Evolutionary conservation across 2,113 vertebrate genomes (phyloP).

Genomic region (Nicator chloris): DNA sequence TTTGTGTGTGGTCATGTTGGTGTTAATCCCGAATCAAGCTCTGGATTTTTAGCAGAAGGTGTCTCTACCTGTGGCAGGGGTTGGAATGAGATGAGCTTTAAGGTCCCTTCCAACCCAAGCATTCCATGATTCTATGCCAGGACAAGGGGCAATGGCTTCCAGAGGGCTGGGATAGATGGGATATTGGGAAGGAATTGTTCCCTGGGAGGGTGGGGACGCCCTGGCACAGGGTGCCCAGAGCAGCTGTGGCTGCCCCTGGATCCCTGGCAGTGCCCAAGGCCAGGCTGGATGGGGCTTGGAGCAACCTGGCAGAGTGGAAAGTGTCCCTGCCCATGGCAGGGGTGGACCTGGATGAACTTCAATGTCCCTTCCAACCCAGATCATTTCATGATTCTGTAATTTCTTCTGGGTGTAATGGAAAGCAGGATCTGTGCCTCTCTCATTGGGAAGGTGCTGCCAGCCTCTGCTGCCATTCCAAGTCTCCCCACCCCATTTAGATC

Average conservation of each 20-base stretch:
- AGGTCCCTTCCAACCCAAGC: not conserved
- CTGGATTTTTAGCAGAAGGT: not conserved
- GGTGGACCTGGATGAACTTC: rapidly evolving
- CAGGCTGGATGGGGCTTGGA: not conserved
- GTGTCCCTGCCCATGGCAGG: not conserved
- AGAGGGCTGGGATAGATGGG: rapidly evolving
- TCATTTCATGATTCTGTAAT: not conserved
- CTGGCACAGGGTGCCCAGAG: not conserved
- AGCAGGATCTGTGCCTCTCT: not conserved
- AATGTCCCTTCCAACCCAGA: not conserved
- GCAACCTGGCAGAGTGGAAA: rapidly evolving
- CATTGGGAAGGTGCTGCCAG: not conserved
- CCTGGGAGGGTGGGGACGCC: not conserved
- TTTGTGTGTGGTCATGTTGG: not conserved
- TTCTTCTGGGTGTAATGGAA: not conserved
- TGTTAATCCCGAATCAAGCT: rapidly evolving
- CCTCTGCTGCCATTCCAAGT: rapidly evolving
- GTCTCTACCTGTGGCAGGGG: not conserved
- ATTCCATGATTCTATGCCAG: not conserved
- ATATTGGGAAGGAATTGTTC: not conserved
- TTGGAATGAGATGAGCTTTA: not conserved
- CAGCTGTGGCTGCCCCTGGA: not conserved
- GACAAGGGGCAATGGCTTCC: not conserved
- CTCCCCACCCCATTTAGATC: not conserved
- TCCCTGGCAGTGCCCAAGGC: not conserved